Evolutionary conservation across 2,797 vertebrate genomes (phyloP), one percentile per base, ranked within the genome.

Genomic region (Tragelaphus oryx): DNA sequence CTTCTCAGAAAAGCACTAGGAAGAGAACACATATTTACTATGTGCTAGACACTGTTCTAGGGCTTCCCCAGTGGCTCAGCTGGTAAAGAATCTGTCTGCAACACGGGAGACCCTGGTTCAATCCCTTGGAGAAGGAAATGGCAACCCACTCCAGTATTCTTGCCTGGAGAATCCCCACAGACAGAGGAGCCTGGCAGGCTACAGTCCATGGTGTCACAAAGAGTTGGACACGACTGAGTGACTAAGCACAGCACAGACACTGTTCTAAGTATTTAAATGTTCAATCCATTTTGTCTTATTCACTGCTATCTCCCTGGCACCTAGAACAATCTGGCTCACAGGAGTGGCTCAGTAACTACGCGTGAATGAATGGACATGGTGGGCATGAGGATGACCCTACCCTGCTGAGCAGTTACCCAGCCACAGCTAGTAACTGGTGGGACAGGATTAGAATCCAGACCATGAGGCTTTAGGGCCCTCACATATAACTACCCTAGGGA

Each of bases 231-330:
- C 0, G 1, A 68, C 5, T 12, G 65, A 37, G 9, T 10, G 1
- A 68, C 65, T 68, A 68, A 68, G 33, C 65, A 22, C 33, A 68
- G 33, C 65, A 68, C 65, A 62, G 90, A 37, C 24, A 82, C 17
- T 41, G 20, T 46, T 79, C 48, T 88, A 89, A 91, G 95, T 52
- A 76, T 95, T 94, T 71, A 60, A 87, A 46, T 57, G 26, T 41
- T 65, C 83, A 83, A 80, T 24, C 26, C 44, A 89, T 68, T 89
- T 74, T 75, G 30, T 65, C 24, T 95, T 79, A 18, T n/a, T 95
- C 46, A 80, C 80, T 92, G 80, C 33, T 76, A 60, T 62, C 60
- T 96, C 81, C 59, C 44, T 55, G 52, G 65, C 46, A 91, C 37
- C 44, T 75, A 60, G 46, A 92, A 92, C 16, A 81, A 81, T 68